Conservation (phyloP, 2,113 vertebrate species). For the Saguinus midas region DNA sequence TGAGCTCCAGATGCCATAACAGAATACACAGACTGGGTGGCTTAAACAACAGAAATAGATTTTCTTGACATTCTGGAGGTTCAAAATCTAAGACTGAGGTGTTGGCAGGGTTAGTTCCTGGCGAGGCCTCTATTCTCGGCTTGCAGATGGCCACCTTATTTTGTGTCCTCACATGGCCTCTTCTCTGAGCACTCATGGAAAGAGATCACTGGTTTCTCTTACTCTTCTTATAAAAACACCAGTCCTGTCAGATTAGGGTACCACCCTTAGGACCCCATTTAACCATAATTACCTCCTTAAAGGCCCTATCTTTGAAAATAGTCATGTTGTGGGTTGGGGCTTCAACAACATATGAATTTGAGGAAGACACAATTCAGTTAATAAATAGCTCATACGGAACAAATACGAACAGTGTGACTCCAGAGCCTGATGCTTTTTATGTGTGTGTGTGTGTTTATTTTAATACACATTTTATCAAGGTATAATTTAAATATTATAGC, state of each 20-base stretch:
- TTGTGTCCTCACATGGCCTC: background rate
- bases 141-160: background rate
- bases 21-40: background rate
- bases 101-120: background rate
- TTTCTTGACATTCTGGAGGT: background rate
- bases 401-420: background rate
- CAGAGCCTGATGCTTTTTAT: background rate
- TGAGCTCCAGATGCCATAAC: background rate
- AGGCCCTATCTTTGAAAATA: background rate
- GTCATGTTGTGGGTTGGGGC: background rate
- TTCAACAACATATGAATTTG: background rate
- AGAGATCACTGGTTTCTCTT: background rate
- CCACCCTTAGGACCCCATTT: background rate
- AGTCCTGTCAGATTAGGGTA: background rate
- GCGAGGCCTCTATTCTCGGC: background rate
- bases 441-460: background rate
- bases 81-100: background rate
- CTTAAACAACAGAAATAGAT: background rate
- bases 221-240: background rate
- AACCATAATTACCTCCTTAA: background rate
- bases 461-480: background rate
- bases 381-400: background rate
- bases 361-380: background rate
- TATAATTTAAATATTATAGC: background rate
- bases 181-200: background rate